Conservation (phyloP, 2,888 invertebrate species). For the Branchellion lobata region DNA sequence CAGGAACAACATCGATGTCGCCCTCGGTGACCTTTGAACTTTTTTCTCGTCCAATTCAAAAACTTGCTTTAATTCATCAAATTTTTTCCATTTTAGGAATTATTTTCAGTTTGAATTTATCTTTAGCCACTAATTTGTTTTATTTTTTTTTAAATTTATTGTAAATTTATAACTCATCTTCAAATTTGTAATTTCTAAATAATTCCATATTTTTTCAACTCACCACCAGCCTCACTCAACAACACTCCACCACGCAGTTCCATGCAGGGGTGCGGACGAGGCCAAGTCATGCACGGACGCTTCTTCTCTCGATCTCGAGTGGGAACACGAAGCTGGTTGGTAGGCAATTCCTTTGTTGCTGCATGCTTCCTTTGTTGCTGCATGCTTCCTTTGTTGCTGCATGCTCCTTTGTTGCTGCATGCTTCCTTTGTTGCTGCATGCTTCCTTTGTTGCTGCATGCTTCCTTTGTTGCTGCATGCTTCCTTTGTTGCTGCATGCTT, state of each 20-base stretch:
- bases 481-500: too few species aligned
- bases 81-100: not conserved
- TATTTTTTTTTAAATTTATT: not conserved
- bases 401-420: too few species aligned
- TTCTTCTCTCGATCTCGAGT: constrained; percentile 61
- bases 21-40: constrained; percentile 51
- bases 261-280: constrained; percentile 55
- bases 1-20: constrained; percentile 50
- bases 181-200: too few species aligned
- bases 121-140: not conserved
- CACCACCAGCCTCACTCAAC: not conserved
- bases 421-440: too few species aligned
- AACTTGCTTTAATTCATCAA: too few species aligned
- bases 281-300: constrained; percentile 59
- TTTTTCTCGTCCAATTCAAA: not conserved
- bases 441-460: too few species aligned
- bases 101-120: constrained; percentile 3
- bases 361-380: too few species aligned
- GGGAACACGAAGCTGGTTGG: constrained; percentile 62
- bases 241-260: too few species aligned
- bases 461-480: too few species aligned
- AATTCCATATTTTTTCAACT: not conserved
- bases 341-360: too few species aligned
- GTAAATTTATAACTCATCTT: not conserved
- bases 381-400: too few species aligned